phyloP scores from a whole-genome alignment of 2,113 vertebrate genomes.

The Poecile atricapillus region DNA sequence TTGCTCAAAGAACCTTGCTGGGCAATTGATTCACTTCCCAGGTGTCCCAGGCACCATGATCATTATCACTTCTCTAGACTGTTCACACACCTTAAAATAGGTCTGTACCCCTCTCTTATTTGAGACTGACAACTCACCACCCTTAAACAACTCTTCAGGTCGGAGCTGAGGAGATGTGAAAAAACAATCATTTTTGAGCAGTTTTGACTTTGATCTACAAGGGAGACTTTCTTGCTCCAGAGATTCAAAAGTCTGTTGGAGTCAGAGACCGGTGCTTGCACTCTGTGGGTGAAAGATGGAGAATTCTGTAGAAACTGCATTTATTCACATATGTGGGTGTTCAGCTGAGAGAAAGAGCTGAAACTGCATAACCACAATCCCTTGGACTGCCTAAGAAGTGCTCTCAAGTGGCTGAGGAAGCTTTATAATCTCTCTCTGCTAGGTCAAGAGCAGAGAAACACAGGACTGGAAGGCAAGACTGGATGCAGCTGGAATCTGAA shows the following conservation, averaged over 20 bases:
- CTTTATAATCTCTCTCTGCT: background rate
- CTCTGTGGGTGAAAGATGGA: background rate
- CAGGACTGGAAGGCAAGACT: background rate
- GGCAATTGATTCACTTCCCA: background rate
- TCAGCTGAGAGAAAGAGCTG: background rate
- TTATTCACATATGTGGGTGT: background rate
- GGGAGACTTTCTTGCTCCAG: background rate
- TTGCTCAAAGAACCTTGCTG: background rate
- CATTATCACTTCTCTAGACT: too few species aligned
- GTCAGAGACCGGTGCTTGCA: background rate
- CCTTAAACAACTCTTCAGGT: background rate
- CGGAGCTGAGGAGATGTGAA: background rate
- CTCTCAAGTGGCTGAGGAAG: background rate
- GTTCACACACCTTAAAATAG: background rate
- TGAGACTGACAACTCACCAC: background rate
- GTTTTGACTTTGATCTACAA: background rate
- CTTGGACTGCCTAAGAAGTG: background rate
- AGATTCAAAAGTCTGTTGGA: background rate
- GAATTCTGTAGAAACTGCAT: background rate
- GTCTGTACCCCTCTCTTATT: background rate
- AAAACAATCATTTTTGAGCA: background rate
- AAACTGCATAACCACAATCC: background rate
- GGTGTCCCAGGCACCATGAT: background rate
- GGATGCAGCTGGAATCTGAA: background rate
- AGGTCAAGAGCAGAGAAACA: background rate